These are phyloP conservation scores for Catharus fuscescens DNA, from an alignment of 2,113 vertebrate genomes.

Conservation along the genomic window DNA sequence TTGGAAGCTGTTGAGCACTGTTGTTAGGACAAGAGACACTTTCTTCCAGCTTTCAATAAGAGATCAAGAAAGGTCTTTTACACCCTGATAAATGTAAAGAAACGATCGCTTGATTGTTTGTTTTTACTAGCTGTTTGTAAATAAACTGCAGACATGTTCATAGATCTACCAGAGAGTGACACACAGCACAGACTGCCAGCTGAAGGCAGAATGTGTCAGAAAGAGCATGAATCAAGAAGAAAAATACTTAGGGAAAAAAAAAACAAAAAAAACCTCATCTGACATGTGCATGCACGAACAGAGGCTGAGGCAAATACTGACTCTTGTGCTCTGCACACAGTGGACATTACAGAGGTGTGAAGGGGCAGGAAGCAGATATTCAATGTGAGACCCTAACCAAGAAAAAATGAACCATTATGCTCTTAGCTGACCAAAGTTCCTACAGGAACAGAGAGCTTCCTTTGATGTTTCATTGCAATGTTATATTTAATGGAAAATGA, in stretches of 20 bases:
- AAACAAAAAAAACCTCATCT: background rate
- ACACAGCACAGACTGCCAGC: background rate
- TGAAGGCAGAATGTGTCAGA: background rate
- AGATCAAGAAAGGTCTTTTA: background rate
- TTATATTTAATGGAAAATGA: background rate
- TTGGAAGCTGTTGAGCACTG: background rate
- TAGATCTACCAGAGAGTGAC: background rate
- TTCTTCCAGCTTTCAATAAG: background rate
- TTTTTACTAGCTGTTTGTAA: background rate
- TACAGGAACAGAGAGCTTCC: background rate
- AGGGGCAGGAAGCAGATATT: background rate
- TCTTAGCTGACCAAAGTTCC: background rate
- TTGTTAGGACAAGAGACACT: background rate
- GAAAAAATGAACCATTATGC: background rate
- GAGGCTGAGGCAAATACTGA: background rate
- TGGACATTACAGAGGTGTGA: background rate
- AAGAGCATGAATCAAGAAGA: background rate
- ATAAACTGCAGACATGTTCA: background rate
- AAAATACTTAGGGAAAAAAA: background rate
- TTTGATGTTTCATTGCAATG: background rate
- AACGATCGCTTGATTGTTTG: background rate
- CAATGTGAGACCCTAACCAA: background rate
- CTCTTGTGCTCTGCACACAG: background rate
- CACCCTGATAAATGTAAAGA: background rate
- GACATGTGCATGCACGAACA: rapidly evolving